Percentiles rank a stretch among this genome's conserved stretches.
Evolutionary conservation across 2,797 vertebrate species (phyloP).

Genomic region (Xyrichtys novacula): DNA sequence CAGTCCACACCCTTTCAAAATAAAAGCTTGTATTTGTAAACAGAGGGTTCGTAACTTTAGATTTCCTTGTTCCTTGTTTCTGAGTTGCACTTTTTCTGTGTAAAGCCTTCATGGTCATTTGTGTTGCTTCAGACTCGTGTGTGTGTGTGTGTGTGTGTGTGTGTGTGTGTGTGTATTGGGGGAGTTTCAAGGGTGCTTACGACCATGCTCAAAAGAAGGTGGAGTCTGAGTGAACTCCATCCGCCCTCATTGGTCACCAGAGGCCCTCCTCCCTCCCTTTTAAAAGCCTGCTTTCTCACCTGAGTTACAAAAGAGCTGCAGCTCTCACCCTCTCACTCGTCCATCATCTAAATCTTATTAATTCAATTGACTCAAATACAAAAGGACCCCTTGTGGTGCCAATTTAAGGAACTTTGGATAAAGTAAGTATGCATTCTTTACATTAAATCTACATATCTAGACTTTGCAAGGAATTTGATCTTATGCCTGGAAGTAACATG

Average conservation of each 20-base stretch:
- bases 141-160: constrained; percentile 9
- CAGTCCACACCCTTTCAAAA: background rate
- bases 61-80: background rate
- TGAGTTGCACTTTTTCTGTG: background rate
- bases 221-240: constrained; percentile 21
- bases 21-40: background rate
- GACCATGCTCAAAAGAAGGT: constrained; percentile 26
- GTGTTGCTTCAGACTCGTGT: constrained; percentile 1
- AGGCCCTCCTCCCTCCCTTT: constrained; percentile 79
- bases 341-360: constrained; percentile 1
- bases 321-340: constrained; percentile 28
- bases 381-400: background rate
- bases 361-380: background rate
- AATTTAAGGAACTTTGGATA: constrained; percentile 13
- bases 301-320: constrained; percentile 69
- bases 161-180: constrained; percentile 11
- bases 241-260: constrained; percentile 75
- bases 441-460: no score
- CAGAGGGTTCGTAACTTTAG: background rate
- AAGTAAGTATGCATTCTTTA: constrained; percentile 45
- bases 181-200: background rate
- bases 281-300: constrained; percentile 77
- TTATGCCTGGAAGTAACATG: background rate
- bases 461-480: no score
- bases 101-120: background rate